These are phyloP conservation scores for Caenorhabditis wallacei DNA, from an alignment of 2,888 invertebrate genomes.

Conservation along the genomic window DNA sequence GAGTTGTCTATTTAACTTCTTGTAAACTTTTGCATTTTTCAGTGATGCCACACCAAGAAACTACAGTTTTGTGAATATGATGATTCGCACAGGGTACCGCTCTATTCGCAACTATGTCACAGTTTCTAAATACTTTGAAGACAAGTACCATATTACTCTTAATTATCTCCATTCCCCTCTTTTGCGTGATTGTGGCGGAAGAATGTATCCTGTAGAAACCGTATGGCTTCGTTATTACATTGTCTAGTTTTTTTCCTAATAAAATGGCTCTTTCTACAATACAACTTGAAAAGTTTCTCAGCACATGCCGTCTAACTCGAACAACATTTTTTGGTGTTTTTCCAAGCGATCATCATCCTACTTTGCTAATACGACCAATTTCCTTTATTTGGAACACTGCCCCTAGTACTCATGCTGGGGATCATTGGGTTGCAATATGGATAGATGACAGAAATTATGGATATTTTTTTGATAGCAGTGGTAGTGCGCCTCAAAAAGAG, in stretches of 20 bases:
- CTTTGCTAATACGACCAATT: neutral
- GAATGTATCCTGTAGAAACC: constrained; percentile 15
- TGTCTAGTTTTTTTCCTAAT: neutral
- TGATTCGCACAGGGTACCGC: neutral
- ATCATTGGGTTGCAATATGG: constrained; percentile 28
- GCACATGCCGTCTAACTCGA: neutral
- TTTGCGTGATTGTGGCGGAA: neutral
- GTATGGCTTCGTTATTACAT: neutral
- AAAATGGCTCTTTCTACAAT: constrained; percentile 11
- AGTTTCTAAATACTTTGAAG: neutral
- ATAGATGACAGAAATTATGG: constrained; percentile 20
- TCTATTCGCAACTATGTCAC: neutral
- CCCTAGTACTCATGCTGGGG: constrained; percentile 5
- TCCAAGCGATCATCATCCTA: neutral
- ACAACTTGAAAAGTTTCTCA: constrained; percentile 1
- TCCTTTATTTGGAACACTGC: constrained; percentile 33
- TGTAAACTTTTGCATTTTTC: too few relatives aligned
- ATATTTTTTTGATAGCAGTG: constrained; percentile 13
- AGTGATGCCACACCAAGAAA: constrained; percentile 23
- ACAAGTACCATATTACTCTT: constrained; percentile 1
- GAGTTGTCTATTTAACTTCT: too few relatives aligned
- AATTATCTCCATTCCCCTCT: neutral
- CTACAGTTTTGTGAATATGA: neutral
- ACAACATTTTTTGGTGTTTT: neutral
- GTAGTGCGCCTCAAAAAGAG: constrained; percentile 2